phyloP scores from a whole-genome alignment of 64 coral and sea anemone species.

The Stichodactyla mertensii region DNA sequence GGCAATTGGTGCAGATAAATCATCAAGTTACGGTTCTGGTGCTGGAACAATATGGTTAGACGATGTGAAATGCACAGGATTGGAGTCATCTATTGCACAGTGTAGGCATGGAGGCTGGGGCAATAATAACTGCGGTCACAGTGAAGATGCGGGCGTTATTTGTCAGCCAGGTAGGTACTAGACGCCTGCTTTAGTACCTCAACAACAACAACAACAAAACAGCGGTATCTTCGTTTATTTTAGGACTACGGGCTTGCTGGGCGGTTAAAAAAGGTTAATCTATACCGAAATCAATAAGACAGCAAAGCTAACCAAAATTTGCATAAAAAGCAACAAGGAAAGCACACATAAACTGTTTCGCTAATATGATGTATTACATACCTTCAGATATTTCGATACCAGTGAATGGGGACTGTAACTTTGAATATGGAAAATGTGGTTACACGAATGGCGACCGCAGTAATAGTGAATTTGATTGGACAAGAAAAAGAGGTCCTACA shows the following conservation, averaged over 20 bases:
- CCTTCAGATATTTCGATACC: background rate
- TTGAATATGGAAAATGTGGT: background rate
- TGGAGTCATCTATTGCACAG: background rate
- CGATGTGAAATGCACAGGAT: conserved; percentile 10
- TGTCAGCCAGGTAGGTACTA: background rate
- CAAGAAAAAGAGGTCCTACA: conserved; percentile 1
- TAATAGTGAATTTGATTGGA: background rate
- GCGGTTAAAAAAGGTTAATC: no score
- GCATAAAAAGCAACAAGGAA: no score
- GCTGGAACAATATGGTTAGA: background rate
- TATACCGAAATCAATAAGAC: no score
- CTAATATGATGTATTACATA: no score
- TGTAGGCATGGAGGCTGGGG: conserved; percentile 6
- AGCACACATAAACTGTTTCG: no score
- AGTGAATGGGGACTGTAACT: background rate
- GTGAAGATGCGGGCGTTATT: background rate
- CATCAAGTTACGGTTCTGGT: background rate
- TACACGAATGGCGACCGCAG: background rate
- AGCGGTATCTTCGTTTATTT: no score
- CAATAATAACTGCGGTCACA: conserved; percentile 2
- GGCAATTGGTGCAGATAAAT: background rate
- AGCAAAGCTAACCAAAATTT: no score
- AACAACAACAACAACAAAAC: no score
- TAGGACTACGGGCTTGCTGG: no score
- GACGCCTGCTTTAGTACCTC: no score